A percentile compares a stretch with the other conserved stretches of the same genome.
Conservation (phyloP, 1,140 invertebrate genomes). For the Sycobia sp. region DNA sequence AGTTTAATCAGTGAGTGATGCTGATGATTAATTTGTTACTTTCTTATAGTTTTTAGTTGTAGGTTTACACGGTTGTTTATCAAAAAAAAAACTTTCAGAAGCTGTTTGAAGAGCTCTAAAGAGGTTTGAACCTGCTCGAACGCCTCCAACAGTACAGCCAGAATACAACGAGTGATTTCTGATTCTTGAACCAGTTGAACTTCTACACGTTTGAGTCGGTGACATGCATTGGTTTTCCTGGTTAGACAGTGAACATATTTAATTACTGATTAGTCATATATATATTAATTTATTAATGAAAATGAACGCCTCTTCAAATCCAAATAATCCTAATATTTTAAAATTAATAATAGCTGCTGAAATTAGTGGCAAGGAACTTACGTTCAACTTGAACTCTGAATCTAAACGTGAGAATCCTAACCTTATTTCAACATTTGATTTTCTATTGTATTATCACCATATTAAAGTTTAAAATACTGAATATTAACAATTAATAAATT, state of each 20-base stretch:
- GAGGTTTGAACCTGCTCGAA: no score
- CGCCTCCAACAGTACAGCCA: no score
- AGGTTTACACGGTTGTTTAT: no score
- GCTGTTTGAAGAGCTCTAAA: no score
- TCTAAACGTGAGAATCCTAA: constrained; percentile 37
- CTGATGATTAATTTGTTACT: no score
- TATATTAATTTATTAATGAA: constrained; percentile 52
- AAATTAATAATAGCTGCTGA: constrained; percentile 73
- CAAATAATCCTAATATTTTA: constrained; percentile 73
- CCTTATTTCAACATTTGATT: constrained; percentile 35
- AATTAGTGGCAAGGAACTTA: constrained; percentile 51
- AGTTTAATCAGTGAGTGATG: no score
- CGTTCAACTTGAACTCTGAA: constrained; percentile 14
- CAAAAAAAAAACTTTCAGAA: no score
- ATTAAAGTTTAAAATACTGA: no score
- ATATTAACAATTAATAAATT: neutral
- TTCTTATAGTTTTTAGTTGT: no score
- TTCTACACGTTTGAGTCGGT: neutral
- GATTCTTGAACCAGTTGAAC: no score
- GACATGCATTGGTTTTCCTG: constrained; percentile 41
- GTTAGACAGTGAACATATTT: constrained; percentile 50
- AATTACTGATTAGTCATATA: constrained; percentile 52
- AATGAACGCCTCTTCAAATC: constrained; percentile 73
- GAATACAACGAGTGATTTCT: no score
- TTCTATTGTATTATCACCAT: neutral